These are phyloP conservation scores for Ceratosolen solmsi DNA, from an alignment of 1,140 invertebrate genomes.

Conservation along the genomic window DNA sequence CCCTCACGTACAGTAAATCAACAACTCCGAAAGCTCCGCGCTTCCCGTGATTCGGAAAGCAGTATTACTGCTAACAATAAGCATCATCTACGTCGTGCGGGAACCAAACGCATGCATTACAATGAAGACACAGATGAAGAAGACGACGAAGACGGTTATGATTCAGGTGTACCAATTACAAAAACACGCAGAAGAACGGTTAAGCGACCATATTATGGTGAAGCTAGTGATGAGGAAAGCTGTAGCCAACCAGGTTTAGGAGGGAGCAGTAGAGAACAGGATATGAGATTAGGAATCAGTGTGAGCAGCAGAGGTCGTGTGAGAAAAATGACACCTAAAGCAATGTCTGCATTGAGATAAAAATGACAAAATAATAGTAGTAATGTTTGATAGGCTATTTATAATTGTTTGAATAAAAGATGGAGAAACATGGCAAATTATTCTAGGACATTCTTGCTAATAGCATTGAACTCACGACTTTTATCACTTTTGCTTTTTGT, in stretches of 20 bases:
- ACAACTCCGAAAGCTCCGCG: constrained; percentile 9
- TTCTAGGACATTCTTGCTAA: background rate
- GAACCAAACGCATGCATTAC: constrained; percentile 75
- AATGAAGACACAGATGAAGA: constrained; percentile 77
- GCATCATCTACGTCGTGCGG: constrained; percentile 53
- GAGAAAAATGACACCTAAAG: constrained; percentile 82
- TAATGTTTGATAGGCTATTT: background rate
- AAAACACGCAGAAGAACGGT: constrained; percentile 63
- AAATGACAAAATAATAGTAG: background rate
- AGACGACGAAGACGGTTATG: constrained; percentile 74
- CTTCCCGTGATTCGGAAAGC: constrained; percentile 42
- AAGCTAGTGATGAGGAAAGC: constrained; percentile 57
- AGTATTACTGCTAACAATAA: background rate
- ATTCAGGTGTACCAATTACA: constrained; percentile 56
- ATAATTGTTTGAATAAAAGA: background rate
- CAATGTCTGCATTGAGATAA: constrained; percentile 43
- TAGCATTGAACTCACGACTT: background rate
- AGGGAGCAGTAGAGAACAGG: background rate
- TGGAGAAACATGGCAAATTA: background rate
- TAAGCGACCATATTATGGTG: constrained; percentile 65
- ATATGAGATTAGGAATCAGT: constrained; percentile 72
- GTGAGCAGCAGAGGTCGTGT: constrained; percentile 89
- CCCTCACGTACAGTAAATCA: background rate
- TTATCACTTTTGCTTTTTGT: background rate
- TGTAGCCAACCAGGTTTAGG: constrained; percentile 48